Base-by-base conservation (phyloP, 2,888 invertebrate species). In the Spisula subtruncata region DNA sequence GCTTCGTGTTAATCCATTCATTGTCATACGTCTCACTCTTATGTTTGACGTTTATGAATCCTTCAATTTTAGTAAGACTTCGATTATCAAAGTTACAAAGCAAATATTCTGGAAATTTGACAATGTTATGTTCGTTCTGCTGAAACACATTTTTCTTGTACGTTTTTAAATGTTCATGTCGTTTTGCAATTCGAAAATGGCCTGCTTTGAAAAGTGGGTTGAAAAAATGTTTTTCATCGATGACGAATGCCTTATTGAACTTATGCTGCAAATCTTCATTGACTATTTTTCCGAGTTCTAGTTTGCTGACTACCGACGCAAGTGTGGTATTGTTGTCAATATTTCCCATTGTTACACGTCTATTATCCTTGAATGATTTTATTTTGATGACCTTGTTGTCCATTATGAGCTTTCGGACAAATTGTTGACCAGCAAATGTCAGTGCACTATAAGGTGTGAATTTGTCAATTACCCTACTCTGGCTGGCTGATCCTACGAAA, bases 401-500 rank as follows among this genome's bases (percentile, higher is more conserved):
- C 10, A 48, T 79, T 25, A 85, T 54, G 18, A 79, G 32, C 18
- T 79, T 18, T 75, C 35, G 75, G 10, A 85, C 6, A 75, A 25
- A 85, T 4, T 18, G 75, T 35, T 85, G 85, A 18, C 48, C 48
- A 25, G 79, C 75, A 79, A 85, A 85, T 25, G 85, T 85, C 18
- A 85, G 35, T 2, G 85, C 85, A 85, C 85, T 85, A 12, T n/a
- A 79, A 85, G 85, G 48, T 46, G 85, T 79, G 32, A 46, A 85
- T 48, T 85, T 54, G 51, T 85, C 85, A 46, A 85, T 85, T 6
- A 85, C 79, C 54, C 85, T 46, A 32, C 85, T 85, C 54, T 85
- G 85, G 18, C 79, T 85, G 16, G 85, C 51, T 35, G 85, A 85
- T 14, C 85, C 85, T 29, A 85, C 85, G 32, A 75, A 85, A 16